Conservation (phyloP, 2,113 vertebrate genomes). For the Gopherus flavomarginatus region DNA sequence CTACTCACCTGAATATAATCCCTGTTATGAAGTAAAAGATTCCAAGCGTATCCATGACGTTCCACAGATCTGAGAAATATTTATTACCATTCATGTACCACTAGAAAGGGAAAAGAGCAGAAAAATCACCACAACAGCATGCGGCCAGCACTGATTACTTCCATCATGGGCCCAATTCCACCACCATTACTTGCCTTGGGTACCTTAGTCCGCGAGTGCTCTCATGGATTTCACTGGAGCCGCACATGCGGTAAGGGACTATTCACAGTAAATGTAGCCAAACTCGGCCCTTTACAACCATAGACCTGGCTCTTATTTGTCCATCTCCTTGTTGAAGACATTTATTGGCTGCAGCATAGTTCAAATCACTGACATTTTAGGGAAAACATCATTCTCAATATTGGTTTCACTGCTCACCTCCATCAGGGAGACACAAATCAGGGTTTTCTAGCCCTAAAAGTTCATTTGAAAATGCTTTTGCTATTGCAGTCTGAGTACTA, state of each 20-base stretch:
- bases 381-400: not conserved
- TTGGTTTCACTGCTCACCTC: not conserved
- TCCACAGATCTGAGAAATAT: slow-evolving; percentile 93
- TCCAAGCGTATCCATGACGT: slow-evolving; percentile 92
- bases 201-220: not conserved
- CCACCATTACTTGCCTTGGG: not conserved
- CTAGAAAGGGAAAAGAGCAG: slow-evolving; percentile 70
- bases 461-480: not conserved
- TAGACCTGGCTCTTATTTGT: not conserved
- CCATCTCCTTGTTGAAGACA: not conserved
- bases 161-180: not conserved
- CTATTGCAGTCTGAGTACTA: not conserved
- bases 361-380: not conserved
- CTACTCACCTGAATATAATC: slow-evolving; percentile 87
- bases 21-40: slow-evolving; percentile 91
- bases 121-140: not conserved
- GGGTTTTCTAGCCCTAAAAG: not conserved
- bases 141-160: not conserved
- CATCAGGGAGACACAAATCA: not conserved
- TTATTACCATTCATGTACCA: slow-evolving; percentile 87
- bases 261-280: not conserved
- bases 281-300: not conserved
- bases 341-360: fast-evolving
- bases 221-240: not conserved
- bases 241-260: not conserved